Evolutionary conservation across 2,113 vertebrate species (phyloP).

Genomic region (Strix uralensis): DNA sequence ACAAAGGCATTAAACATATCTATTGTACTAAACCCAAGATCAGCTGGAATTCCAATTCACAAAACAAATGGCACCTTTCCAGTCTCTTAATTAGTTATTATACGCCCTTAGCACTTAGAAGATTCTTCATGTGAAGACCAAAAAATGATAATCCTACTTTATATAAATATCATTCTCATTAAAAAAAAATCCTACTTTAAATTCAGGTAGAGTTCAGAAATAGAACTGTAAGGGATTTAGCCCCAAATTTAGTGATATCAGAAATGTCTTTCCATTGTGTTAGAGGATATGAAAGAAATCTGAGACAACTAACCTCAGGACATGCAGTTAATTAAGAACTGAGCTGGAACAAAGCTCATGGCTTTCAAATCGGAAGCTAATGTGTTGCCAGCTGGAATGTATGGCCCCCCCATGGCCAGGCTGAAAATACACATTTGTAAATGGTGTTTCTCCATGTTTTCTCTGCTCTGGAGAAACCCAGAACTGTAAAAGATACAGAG

Average conservation of each 20-base stretch:
- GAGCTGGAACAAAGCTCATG: neutral
- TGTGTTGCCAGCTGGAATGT: conserved; percentile 7
- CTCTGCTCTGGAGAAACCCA: neutral
- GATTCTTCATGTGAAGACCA: neutral
- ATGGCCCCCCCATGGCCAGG: neutral
- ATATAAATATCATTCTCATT: neutral
- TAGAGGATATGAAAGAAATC: neutral
- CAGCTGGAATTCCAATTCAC: neutral
- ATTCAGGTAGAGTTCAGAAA: neutral
- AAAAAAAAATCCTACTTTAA: neutral
- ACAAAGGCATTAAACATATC: neutral
- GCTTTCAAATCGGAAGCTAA: neutral
- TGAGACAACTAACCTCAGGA: neutral
- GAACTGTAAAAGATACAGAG: neutral
- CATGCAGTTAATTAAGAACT: conserved; percentile 24
- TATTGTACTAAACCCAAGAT: neutral
- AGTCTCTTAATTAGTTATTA: neutral
- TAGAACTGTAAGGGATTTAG: neutral
- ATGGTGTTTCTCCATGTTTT: neutral
- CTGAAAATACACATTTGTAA: neutral
- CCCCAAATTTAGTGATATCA: neutral
- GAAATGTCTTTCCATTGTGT: neutral
- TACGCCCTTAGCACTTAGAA: neutral
- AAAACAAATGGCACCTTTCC: neutral
- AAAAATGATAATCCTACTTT: neutral